Evolutionary conservation across 2,113 vertebrate genomes (phyloP).

Genomic region (Dolichallabes microphthalmus): DNA sequence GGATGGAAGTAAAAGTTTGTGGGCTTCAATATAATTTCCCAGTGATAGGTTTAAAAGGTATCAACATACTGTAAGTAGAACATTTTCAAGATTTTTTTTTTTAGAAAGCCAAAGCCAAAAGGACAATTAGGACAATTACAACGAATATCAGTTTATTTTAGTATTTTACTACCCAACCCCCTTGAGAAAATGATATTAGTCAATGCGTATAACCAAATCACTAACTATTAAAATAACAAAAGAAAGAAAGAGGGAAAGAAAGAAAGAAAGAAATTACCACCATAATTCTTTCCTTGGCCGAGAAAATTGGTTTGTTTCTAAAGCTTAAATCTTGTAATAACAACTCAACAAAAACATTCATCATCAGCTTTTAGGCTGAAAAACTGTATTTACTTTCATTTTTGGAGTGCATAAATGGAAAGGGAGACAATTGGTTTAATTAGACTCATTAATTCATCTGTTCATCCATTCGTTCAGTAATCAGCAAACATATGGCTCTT

Average conservation of each 20-base stretch:
- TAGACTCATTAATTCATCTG: constrained; percentile 27
- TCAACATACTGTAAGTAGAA: not conserved
- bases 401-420: not conserved
- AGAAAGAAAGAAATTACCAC: not conserved
- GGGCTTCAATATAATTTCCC: not conserved
- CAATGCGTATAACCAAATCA: not conserved
- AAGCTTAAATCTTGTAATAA: not conserved
- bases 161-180: not conserved
- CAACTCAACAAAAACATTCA: not conserved
- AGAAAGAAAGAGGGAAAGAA: no score
- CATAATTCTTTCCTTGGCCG: not conserved
- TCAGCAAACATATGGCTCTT: constrained; percentile 4
- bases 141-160: not conserved
- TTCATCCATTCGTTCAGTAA: constrained; percentile 9
- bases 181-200: not conserved
- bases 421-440: not conserved
- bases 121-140: no score
- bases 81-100: no score
- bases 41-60: not conserved
- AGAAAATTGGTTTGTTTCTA: not conserved
- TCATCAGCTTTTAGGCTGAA: not conserved
- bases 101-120: no score
- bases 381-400: not conserved
- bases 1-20: not conserved
- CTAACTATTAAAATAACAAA: not conserved